Conservation (phyloP, 2,888 invertebrate genomes). For the Fragum whitleyi region DNA sequence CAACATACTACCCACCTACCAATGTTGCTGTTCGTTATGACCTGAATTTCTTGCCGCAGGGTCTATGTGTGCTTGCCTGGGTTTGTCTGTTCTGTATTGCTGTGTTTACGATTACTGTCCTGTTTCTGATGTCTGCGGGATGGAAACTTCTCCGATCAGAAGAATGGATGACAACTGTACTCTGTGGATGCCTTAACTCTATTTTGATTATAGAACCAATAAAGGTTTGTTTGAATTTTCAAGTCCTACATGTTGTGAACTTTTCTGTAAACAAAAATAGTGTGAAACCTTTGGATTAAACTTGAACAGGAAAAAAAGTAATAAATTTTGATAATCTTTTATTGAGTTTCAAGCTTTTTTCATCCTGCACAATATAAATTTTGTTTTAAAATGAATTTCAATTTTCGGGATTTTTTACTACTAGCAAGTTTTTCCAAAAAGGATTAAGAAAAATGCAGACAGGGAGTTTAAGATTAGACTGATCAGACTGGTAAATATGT, state of each 20-base stretch:
- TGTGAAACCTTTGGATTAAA: too few species aligned
- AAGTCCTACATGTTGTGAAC: background rate
- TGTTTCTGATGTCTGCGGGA: conserved; percentile 82
- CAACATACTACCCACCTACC: conserved; percentile 43
- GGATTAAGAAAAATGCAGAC: too few species aligned
- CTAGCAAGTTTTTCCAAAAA: too few species aligned
- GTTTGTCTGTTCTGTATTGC: conserved; percentile 76
- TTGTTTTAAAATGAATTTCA: too few species aligned
- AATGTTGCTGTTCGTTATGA: conserved; percentile 41
- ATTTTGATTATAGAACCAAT: conserved; percentile 81
- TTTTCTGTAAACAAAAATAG: too few species aligned
- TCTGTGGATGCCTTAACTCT: conserved; percentile 78
- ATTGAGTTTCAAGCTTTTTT: too few species aligned
- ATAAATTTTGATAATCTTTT: too few species aligned
- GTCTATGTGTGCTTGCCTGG: conserved; percentile 80
- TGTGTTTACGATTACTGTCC: conserved; percentile 81
- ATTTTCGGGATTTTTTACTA: too few species aligned
- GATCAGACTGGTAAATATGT: too few species aligned
- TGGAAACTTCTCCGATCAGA: conserved; percentile 83
- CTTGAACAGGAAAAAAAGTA: too few species aligned
- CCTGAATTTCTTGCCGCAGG: conserved; percentile 60
- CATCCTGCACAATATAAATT: too few species aligned
- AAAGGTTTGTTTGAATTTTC: conserved; percentile 71
- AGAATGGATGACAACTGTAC: conserved; percentile 83
- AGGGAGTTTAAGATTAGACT: too few species aligned